Percentiles rank a stretch among this genome's conserved stretches.
Conservation (phyloP, 2,113 vertebrate genomes). For the Hippocampus barbouri region DNA sequence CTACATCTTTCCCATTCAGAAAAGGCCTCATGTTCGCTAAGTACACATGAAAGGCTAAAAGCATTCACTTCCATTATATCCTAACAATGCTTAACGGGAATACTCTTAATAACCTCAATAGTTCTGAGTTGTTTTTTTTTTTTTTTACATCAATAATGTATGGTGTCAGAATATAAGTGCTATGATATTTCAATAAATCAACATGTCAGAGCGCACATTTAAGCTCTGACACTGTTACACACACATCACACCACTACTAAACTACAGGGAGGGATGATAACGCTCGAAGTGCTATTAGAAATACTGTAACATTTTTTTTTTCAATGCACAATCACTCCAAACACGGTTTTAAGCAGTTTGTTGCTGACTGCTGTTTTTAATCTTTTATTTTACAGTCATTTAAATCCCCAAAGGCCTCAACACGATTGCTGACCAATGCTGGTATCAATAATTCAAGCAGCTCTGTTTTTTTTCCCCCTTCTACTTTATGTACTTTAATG, state of each 20-base stretch:
- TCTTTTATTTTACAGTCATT: conserved; percentile 11
- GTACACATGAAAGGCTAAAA: conserved; percentile 49
- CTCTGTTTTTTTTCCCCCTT: conserved; percentile 6
- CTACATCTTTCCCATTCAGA: conserved; percentile 27
- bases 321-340: neutral
- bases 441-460: conserved; percentile 48
- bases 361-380: neutral
- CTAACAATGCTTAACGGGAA: conserved; percentile 15
- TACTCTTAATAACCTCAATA: neutral
- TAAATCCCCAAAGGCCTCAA: conserved; percentile 12
- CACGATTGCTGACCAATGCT: conserved; percentile 21
- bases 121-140: conserved; percentile 5
- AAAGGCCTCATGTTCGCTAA: conserved; percentile 29
- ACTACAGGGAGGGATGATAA: conserved; percentile 1
- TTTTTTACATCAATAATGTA: conserved; percentile 5
- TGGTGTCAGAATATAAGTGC: neutral
- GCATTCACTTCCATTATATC: conserved; percentile 31
- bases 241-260: neutral
- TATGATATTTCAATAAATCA: conserved; percentile 23
- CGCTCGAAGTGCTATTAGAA: neutral
- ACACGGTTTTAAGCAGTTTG: conserved; percentile 14
- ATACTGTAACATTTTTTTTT: neutral
- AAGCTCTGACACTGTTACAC: conserved; percentile 13
- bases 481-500: conserved; percentile 38
- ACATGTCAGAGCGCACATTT: conserved; percentile 2